Percentiles rank a stretch among this genome's conserved stretches.
Evolutionary conservation across 1,140 invertebrate species (phyloP).

Genomic region (Heliconius nattereri): DNA sequence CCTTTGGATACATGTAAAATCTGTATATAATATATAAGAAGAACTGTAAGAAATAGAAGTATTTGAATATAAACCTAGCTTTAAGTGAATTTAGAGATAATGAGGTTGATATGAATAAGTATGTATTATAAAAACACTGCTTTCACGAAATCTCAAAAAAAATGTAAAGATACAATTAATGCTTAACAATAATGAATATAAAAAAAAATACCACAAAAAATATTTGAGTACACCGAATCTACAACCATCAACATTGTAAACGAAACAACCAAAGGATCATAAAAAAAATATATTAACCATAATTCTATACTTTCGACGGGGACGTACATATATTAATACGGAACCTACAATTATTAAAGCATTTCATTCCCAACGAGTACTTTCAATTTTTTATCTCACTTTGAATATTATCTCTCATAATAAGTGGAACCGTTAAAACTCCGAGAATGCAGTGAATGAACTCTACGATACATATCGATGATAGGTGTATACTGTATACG

Average conservation of each 20-base stretch:
- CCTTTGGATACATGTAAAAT: slow-evolving; percentile 18
- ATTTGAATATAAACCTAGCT: neutral
- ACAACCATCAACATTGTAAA: neutral
- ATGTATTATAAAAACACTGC: no score
- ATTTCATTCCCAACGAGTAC: neutral
- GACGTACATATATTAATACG: slow-evolving; percentile 21
- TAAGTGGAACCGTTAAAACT: slow-evolving; percentile 65
- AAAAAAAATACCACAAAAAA: no score
- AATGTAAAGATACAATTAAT: no score
- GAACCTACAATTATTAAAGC: slow-evolving; percentile 21
- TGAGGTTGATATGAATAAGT: no score
- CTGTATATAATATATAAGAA: neutral
- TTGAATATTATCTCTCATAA: slow-evolving; percentile 71
- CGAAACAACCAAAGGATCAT: neutral
- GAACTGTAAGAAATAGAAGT: neutral
- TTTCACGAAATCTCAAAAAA: no score
- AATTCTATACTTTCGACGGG: neutral
- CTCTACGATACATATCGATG: slow-evolving; percentile 50
- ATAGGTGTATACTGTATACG: slow-evolving; percentile 43
- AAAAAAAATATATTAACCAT: neutral
- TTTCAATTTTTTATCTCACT: slow-evolving; percentile 58
- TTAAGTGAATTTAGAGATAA: neutral
- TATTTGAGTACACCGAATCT: no score
- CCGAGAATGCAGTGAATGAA: slow-evolving; percentile 71
- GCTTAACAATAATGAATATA: no score